phyloP scores from a whole-genome alignment of 2,888 invertebrate genomes.

The Coleophora deauratella region DNA sequence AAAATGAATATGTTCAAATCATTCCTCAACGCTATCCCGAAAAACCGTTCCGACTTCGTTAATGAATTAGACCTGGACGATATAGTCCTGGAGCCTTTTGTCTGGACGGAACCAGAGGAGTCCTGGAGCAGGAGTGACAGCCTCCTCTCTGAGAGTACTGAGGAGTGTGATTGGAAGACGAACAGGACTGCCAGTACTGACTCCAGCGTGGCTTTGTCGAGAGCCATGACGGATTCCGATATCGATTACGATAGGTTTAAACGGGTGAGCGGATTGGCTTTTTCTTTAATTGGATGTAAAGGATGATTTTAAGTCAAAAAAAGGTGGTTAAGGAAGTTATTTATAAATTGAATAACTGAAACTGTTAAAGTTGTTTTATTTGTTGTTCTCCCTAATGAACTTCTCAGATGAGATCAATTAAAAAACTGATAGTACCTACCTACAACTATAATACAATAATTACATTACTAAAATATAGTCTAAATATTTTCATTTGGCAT shows the following conservation, averaged over 20 bases:
- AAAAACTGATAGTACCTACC: no score
- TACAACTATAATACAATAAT: no score
- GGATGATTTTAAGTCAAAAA: no score
- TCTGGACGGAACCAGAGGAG: conserved; percentile 36
- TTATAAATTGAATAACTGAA: no score
- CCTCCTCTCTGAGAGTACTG: conserved; percentile 25
- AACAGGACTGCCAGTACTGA: conserved; percentile 34
- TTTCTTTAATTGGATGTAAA: neutral
- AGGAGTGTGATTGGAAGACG: conserved; percentile 23
- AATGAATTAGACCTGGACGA: conserved; percentile 50
- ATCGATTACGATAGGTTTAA: conserved; percentile 50
- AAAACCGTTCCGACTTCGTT: conserved; percentile 45
- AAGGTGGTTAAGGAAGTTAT: no score
- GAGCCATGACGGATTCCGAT: conserved; percentile 62
- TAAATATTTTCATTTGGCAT: no score
- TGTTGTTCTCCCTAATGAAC: no score
- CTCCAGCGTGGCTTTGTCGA: conserved; percentile 48
- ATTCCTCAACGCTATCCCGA: conserved; percentile 44
- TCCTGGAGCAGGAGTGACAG: conserved; percentile 32
- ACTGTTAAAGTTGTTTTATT: no score
- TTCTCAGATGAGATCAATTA: no score
- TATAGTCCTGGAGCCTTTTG: conserved; percentile 37
- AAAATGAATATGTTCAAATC: conserved; percentile 48
- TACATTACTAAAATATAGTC: no score
- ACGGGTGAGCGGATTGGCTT: conserved; percentile 31